These are phyloP conservation scores for Pseudoips prasinana DNA, from an alignment of 2,888 invertebrate species.

Conservation along the genomic window DNA sequence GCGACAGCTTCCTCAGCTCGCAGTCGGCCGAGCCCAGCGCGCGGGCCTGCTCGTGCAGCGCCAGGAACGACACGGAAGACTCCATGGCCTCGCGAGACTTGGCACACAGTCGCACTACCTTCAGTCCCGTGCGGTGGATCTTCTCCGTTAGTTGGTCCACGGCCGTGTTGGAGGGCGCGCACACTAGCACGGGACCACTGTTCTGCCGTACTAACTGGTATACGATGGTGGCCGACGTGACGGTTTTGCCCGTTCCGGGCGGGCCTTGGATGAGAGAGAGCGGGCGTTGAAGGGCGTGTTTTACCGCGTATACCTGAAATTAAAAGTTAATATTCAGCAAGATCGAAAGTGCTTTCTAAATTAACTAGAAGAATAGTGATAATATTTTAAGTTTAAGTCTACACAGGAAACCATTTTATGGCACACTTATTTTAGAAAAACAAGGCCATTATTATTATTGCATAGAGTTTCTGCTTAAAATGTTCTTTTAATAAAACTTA, in stretches of 20 bases:
- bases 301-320: constrained; percentile 94
- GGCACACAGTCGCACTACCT: constrained; percentile 96
- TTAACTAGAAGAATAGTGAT: no score
- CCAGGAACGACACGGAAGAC: constrained; percentile 97
- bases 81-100: constrained; percentile 99
- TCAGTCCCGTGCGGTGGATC: constrained; percentile 97
- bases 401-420: no score
- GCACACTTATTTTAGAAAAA: no score
- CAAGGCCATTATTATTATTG: no score
- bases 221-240: constrained; percentile 99
- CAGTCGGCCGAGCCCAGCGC: constrained; percentile 94
- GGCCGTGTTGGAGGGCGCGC: constrained; percentile 99
- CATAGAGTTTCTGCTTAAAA: neutral
- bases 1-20: constrained; percentile 96
- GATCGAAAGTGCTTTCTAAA: no score
- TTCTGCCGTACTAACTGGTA: constrained; percentile 98
- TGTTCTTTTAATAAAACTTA: no score
- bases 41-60: constrained; percentile 98
- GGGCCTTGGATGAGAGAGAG: constrained; percentile 98
- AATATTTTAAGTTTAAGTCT: no score
- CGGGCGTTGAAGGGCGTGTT: constrained; percentile 97
- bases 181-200: constrained; percentile 97
- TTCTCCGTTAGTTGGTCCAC: constrained; percentile 99
- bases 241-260: constrained; percentile 99
- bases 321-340: neutral